Evolutionary conservation across 2,113 vertebrate genomes (phyloP).

Genomic region (Brevimyrus niger): DNA sequence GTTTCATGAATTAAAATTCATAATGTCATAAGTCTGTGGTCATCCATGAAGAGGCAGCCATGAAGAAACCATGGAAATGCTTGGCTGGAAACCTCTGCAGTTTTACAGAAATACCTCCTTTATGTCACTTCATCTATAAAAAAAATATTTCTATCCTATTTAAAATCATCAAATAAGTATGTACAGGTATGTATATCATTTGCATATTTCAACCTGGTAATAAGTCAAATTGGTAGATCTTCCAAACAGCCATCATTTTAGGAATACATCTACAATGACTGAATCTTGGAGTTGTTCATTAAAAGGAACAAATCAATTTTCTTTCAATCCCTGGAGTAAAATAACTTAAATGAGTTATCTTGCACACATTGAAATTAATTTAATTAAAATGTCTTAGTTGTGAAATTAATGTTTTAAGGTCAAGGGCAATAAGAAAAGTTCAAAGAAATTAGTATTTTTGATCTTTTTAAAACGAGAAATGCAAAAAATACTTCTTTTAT

Average conservation of each 20-base stretch:
- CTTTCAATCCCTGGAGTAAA: slow-evolving; percentile 15
- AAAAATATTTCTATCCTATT: background rate
- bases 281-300: slow-evolving; percentile 14
- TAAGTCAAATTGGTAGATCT: background rate
- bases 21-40: background rate
- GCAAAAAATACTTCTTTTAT: background rate
- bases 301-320: slow-evolving; percentile 26
- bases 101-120: background rate
- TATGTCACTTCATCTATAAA: background rate
- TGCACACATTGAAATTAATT: slow-evolving; percentile 27
- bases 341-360: slow-evolving; percentile 29
- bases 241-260: background rate
- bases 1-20: background rate
- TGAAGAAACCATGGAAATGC: background rate
- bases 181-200: background rate
- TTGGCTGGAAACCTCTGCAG: background rate
- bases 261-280: slow-evolving; percentile 14
- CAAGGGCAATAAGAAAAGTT: slow-evolving; percentile 25
- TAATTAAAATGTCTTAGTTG: slow-evolving; percentile 21
- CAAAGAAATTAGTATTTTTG: background rate
- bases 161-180: background rate
- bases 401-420: slow-evolving; percentile 30
- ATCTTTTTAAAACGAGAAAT: background rate
- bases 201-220: slow-evolving; percentile 1
- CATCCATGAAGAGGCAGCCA: background rate